Evolutionary conservation across 2,797 vertebrate genomes (phyloP), one percentile per base, ranked within the genome.

Genomic region (Bryconaethiops microstoma): DNA sequence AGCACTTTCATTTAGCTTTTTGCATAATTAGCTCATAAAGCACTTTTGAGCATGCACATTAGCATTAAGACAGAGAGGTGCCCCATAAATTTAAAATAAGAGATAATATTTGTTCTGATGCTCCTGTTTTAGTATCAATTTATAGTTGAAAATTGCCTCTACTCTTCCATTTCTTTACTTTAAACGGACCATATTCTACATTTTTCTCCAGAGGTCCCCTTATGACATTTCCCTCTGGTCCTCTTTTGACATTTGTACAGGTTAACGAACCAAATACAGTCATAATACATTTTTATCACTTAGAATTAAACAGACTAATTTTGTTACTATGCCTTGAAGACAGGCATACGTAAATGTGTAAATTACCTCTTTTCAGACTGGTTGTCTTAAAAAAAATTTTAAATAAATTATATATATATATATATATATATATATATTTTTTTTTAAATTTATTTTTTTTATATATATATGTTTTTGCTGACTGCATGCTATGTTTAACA

Each of bases 11-110:
- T 77, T 80, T 59, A 65, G 54, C 29, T 60, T 83, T 74, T 78
- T 78, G 81, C 84, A 71, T 74, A 80, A 81, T 83, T 83, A 81
- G 69, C 78, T 80, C 75, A 76, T 83, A 63, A 81, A 78, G 45
- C 29, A 73, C 59, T 39, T 73, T 63, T 68, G 65, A 19, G 45
- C 25, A 21, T 65, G 70, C 29, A 21, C 29, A 19, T 72, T 76
- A 74, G 54, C 67, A 52, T 60, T 72, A 48, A 77, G 67, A 79
- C 16, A 71, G 67, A 67, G 40, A 45, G 21, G 9, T 25, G 68
- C n/a, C 35, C 16, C 63, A 74, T 84, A 84, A 60, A 74, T 84
- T 74, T 64, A 74, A 62, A 69, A 74, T 59, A 69, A 48, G 21
- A 57, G 55, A 42, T 80, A 57, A 62, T 73, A 83, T 72, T 80